Base-by-base conservation (phyloP, 2,888 invertebrate genomes). In the Minunthozetes semirufus region DNA sequence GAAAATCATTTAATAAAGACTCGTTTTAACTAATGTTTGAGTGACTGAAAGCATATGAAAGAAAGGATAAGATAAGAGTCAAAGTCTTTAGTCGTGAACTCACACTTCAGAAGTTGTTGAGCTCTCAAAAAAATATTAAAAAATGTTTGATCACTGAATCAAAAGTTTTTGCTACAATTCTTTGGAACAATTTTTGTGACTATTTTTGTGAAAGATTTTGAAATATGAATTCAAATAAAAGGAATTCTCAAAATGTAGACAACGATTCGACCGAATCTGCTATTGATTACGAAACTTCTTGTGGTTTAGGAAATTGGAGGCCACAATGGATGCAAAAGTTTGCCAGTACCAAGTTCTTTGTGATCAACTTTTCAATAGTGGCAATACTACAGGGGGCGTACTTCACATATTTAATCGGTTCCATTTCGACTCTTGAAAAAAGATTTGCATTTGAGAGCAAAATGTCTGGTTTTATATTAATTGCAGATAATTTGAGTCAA, bases 401-500 rank as follows among this genome's bases (percentile, higher is more conserved):
- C 33, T 76, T 73, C 59, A 70, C 78, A 5, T 78, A 76, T 33
- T 46, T 78, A 13, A 72, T 76, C 22, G 77, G 75, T 2, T 73
- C 56, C 25, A 70, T 76, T n/a, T 73, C 76, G 1, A 78, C 78
- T 2, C 19, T 78, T 0, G 78, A 78, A 56, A 78, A 76, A 48
- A 46, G 78, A 29, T 78, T 72, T 46, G 75, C 77, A 1, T 77
- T 74, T 38, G 76, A 76, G 22, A 72, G 73, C 22, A 77, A 73
- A 71, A 63, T 76, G 8, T 71, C 71, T 1, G 75, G 76, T 13
- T 73, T 77, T 56, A 76, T 77, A 38, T 42, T 77, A 13, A 77
- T 77, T 73, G 77, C 77, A 15, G 77, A 77, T 42, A 77, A 77
- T 46, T 66, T 77, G n/a, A 77, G 77, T 25, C 76, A 72, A 56